Conservation (phyloP, 2,888 invertebrate species). For the Eristalinus aeneus region DNA sequence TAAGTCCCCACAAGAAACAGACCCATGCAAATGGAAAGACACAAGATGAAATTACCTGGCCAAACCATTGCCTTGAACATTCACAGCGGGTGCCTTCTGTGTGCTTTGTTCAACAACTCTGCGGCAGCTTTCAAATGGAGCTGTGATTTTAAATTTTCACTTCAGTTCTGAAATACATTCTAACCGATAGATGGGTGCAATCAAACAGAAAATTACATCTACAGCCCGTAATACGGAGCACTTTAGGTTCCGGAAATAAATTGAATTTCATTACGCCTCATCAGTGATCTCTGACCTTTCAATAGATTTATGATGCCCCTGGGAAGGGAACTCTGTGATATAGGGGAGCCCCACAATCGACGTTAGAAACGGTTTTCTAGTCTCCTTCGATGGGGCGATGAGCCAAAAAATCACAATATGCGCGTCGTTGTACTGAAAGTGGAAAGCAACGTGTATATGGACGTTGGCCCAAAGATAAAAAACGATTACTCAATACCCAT, state of each 20-base stretch:
- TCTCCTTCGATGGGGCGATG: no score
- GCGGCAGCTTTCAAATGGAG: neutral
- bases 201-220: neutral
- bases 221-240: neutral
- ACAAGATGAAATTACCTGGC: no score
- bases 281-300: neutral
- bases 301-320: neutral
- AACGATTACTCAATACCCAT: neutral
- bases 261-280: neutral
- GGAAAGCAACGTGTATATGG: neutral
- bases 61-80: neutral
- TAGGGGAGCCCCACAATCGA: neutral
- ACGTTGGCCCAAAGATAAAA: neutral
- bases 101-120: neutral
- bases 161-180: neutral
- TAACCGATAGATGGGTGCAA: neutral
- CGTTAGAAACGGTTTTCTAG: no score
- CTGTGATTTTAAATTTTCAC: neutral
- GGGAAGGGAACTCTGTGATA: neutral
- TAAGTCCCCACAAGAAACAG: no score
- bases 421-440: no score
- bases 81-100: no score
- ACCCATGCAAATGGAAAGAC: no score
- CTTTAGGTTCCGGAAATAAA: neutral
- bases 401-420: no score